Evolutionary conservation across 1,140 invertebrate species (phyloP), one percentile per base, ranked within the genome.

Genomic region (Helicoverpa zea): DNA sequence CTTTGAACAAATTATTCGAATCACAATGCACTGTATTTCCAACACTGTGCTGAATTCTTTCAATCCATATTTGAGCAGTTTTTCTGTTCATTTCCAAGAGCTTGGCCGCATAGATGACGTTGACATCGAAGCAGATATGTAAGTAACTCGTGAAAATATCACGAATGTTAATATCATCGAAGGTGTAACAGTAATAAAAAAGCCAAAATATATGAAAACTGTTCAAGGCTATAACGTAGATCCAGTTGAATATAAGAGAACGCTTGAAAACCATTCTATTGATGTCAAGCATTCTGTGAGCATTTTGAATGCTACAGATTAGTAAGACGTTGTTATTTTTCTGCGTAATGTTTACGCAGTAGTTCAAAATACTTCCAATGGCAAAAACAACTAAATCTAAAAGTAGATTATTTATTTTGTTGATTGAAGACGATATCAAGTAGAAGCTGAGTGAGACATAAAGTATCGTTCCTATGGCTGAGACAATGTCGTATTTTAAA

Each of bases 321-420:
- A 68, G n/a, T 12, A 14, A 11, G 11, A 79, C 76, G 76, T 79
- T 66, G n/a, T 56, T 52, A 56, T 56, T 35, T 13, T 51, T 79
- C 14, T 56, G 35, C 13, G 14, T 35, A 0, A 68, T 13, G 18
- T 64, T 66, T 14, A 5, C 47, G 4, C 43, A 10, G 16, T 16
- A 58, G 5, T 79, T 70, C 10, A 29, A n/a, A 16, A 79, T 16
- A 13, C n/a, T 35, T 12, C 64, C 76, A 3, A 12, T 58, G 3
- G 4, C 9, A 11, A 13, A 29, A n/a, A 79, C 14, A 16, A 35
- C 47, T 43, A 16, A 54, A 13, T 51, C 18, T 3, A 47, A 43
- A 16, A 51, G 18, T 7, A 52, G 9, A 18, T n/a, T 54, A 5
- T 7, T n/a, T 30, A 18, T 49, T n/a, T 52, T 29, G 2, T 12